Evolutionary conservation across 2,113 vertebrate species (phyloP).

Genomic region (Pantherophis guttatus): DNA sequence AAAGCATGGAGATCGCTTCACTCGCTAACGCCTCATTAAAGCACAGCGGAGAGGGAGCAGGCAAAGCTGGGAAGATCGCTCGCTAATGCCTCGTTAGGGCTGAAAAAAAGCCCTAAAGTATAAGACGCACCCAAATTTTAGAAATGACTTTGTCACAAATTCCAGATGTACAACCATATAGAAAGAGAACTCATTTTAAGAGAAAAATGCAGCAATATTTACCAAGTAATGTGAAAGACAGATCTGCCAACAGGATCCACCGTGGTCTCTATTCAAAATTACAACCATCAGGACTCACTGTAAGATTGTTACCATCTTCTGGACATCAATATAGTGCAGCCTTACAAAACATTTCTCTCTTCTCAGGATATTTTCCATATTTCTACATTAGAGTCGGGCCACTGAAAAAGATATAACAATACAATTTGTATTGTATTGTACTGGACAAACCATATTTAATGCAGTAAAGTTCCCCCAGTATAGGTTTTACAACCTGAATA

Average conservation of each 20-base stretch:
- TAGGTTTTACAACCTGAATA: not conserved
- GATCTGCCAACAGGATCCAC: not conserved
- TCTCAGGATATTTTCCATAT: not conserved
- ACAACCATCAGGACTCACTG: not conserved
- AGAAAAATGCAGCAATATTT: not conserved
- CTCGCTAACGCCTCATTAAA: too few relatives aligned
- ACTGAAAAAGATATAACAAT: not conserved
- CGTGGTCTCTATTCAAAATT: not conserved
- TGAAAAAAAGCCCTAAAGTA: too few relatives aligned
- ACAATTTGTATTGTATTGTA: not conserved
- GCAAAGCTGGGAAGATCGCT: too few relatives aligned
- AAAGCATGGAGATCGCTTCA: too few relatives aligned
- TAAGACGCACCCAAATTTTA: not conserved
- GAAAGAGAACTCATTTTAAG: not conserved
- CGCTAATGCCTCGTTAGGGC: too few relatives aligned
- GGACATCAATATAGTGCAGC: not conserved
- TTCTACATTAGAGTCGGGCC: not conserved
- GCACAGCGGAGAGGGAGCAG: too few relatives aligned
- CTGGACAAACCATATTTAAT: not conserved
- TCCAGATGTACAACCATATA: not conserved
- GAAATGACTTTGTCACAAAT: slow-evolving; percentile 4
- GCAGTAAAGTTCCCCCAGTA: not conserved
- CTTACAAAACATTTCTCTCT: not conserved
- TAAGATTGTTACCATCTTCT: not conserved
- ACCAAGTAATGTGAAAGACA: not conserved